phyloP scores from a whole-genome alignment of 2,113 vertebrate genomes.

The Litocranius walleri region DNA sequence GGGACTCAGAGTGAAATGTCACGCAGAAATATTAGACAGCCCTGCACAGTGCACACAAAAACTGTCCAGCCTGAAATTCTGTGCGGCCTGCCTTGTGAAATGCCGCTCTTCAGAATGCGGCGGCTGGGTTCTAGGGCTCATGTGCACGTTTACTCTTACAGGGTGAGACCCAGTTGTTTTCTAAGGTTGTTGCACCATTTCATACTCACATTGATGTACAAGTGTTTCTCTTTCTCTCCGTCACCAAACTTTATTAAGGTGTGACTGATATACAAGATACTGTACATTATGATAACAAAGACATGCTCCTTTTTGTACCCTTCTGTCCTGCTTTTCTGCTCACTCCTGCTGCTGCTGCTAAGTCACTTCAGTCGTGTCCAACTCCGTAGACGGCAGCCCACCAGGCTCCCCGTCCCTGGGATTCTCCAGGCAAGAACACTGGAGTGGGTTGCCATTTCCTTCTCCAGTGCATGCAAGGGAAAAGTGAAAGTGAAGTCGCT shows the following conservation, averaged over 20 bases:
- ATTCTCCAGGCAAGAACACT: too few relatives aligned
- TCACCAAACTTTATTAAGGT: not conserved
- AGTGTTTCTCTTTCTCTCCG: not conserved
- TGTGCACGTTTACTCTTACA: not conserved
- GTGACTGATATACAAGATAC: not conserved
- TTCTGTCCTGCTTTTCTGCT: not conserved
- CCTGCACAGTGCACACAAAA: not conserved
- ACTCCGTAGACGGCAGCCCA: not conserved
- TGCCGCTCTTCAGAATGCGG: not conserved
- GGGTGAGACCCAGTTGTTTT: not conserved
- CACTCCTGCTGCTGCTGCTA: not conserved
- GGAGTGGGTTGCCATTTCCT: too few relatives aligned
- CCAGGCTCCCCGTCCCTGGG: not conserved
- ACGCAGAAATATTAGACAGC: not conserved
- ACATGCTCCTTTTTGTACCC: not conserved
- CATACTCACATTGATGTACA: not conserved
- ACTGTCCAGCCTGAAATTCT: not conserved
- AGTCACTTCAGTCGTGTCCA: accelerated
- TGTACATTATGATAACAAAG: not conserved
- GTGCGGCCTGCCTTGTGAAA: not conserved
- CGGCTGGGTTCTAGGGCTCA: not conserved
- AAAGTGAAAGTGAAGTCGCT: too few relatives aligned
- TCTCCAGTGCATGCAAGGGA: too few relatives aligned
- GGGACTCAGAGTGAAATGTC: not conserved
- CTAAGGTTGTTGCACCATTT: not conserved